Evolutionary conservation across 2,797 vertebrate genomes (phyloP).

Genomic region (Vespertilio murinus): DNA sequence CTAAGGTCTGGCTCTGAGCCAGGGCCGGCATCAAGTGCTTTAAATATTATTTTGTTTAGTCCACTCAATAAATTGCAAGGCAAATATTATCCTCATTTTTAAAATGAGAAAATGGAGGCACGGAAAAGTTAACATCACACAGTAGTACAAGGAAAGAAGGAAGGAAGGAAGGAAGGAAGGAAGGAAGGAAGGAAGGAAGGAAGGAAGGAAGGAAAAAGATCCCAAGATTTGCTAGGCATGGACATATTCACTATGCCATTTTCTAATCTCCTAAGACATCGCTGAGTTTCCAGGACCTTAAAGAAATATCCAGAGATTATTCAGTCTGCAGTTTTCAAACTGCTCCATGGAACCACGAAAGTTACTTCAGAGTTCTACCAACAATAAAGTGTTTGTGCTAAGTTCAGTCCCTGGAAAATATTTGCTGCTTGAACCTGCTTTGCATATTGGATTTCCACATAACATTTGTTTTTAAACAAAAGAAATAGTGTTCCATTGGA

Average conservation of each 20-base stretch:
- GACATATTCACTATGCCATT: not conserved
- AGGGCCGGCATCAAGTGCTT: not conserved
- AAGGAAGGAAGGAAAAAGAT: no score
- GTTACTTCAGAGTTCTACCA: conserved; percentile 22
- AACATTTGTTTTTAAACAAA: conserved; percentile 18
- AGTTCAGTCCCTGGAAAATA: conserved; percentile 33
- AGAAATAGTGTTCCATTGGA: not conserved
- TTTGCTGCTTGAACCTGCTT: not conserved
- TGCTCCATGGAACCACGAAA: not conserved
- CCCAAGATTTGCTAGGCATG: not conserved
- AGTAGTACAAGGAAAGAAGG: not conserved
- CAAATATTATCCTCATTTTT: not conserved
- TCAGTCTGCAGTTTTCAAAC: not conserved
- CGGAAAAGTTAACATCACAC: not conserved
- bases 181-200: no score
- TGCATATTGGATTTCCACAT: not conserved
- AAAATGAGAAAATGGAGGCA: not conserved
- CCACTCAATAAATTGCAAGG: not conserved
- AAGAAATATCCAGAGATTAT: not conserved
- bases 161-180: no score
- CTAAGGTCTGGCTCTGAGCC: not conserved
- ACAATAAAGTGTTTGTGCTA: not conserved
- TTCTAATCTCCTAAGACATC: not conserved
- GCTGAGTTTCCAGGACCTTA: not conserved
- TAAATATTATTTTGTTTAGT: conserved; percentile 41